Evolutionary conservation across 2,113 vertebrate species (phyloP), one percentile per base, ranked within the genome.

Genomic region (Eptatretus burgeri): DNA sequence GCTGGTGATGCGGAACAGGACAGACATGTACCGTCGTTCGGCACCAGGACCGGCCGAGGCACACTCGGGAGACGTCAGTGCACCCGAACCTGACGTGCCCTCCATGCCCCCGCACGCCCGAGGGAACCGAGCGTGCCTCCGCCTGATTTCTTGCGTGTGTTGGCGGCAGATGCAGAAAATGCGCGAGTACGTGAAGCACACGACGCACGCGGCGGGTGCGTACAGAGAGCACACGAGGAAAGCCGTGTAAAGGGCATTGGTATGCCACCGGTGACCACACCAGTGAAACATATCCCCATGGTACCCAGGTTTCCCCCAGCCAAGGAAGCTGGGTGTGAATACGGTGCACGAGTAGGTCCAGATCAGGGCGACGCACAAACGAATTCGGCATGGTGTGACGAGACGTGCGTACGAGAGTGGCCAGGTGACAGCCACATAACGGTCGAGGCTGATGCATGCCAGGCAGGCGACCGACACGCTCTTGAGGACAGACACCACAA

Each of bases 111-210:
- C 51, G 91, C 87, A 2, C 94, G 94, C 67, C 13, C 80, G 80
- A 71, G 81, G 78, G 73, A 93, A 98, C 27, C 87, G 85, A 13
- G 85, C 84, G 0, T 81, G 81, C 62, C 89, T 77, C 70, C 94
- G 76, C 51, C 80, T 86, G 75, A 95, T 96, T 71, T 98, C 85
- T 65, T 84, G 79, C 50, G 82, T 94, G 75, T 98, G 91, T 71
- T 95, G 89, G 51, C 82, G 80, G 75, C 91, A 98, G 74, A 98
- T 98, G 67, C 84, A 84, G 76, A 98, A 98, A 72, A 98, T 98
- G 74, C 87, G 88, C 73, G 77, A 84, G 68, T 98, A 98, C 10
- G 89, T 98, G 74, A 86, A 95, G 77, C 91, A 98, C 67, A 98
- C 80, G 1, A 78, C 81, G 62, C 84, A 76, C 2, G 87, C 81